Conservation (phyloP, 2,113 vertebrate genomes). For the Catagonus wagneri region DNA sequence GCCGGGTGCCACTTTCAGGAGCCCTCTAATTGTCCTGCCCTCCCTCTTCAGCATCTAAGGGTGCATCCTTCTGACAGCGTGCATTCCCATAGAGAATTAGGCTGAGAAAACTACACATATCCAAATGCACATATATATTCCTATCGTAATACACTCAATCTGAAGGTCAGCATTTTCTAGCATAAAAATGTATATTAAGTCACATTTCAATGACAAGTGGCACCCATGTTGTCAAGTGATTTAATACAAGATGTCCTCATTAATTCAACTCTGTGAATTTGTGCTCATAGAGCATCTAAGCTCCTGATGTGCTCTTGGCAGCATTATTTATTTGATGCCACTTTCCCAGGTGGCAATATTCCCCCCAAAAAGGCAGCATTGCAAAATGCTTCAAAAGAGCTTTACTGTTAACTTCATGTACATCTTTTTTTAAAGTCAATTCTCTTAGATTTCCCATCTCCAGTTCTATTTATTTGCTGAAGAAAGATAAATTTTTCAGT, state of each 20-base stretch:
- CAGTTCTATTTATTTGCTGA: neutral
- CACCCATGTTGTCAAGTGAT: constrained; percentile 71
- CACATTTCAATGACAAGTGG: constrained; percentile 74
- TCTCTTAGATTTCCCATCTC: neutral
- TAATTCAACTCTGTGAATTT: constrained; percentile 68
- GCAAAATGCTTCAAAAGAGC: constrained; percentile 38
- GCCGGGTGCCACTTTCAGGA: neutral
- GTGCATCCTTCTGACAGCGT: neutral
- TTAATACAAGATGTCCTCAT: constrained; percentile 77
- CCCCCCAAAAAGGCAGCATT: neutral
- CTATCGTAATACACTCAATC: neutral
- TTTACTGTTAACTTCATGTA: neutral
- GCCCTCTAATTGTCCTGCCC: neutral
- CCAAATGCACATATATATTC: neutral
- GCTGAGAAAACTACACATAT: constrained; percentile 44
- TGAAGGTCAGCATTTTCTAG: constrained; percentile 70
- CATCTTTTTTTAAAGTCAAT: neutral
- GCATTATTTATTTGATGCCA: constrained; percentile 71
- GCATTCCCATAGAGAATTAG: neutral
- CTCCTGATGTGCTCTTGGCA: constrained; percentile 45
- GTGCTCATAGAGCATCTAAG: neutral
- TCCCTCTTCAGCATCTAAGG: neutral
- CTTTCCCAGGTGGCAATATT: constrained; percentile 46
- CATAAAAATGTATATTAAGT: constrained; percentile 70
- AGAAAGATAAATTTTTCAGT: constrained; percentile 18